Percentiles rank a stretch among this genome's conserved stretches.
Conservation (phyloP, 2,113 vertebrate species). For the Benitochromis conjunctus region DNA sequence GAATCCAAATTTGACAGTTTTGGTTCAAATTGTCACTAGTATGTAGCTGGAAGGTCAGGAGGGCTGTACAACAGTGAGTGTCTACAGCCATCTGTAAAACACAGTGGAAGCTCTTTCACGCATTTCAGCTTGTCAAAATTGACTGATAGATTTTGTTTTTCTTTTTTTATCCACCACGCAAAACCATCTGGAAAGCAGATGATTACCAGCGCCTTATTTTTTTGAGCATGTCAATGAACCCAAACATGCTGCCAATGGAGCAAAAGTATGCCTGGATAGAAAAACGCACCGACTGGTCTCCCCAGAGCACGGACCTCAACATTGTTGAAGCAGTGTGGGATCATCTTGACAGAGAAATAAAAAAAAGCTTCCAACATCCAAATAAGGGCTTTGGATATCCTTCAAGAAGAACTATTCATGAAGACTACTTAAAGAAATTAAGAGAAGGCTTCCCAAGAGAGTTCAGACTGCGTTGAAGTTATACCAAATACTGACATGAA, state of each 20-base stretch:
- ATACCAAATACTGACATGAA: neutral
- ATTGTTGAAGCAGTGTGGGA: neutral
- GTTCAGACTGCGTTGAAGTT: neutral
- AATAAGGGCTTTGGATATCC: neutral
- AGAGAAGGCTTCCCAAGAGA: neutral
- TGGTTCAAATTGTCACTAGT: neutral
- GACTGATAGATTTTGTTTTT: neutral
- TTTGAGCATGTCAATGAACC: neutral
- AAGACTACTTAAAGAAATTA: neutral
- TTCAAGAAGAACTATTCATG: neutral
- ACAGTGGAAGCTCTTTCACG: neutral
- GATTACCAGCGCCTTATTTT: neutral
- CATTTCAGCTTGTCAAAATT: neutral
- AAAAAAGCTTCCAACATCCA: neutral
- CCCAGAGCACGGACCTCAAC: neutral
- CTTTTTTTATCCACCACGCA: neutral
- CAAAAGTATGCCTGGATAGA: neutral
- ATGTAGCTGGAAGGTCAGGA: neutral
- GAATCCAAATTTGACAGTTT: neutral
- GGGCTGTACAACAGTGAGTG: neutral
- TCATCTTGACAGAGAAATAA: neutral
- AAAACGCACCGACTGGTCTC: neutral
- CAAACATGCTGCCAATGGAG: neutral
- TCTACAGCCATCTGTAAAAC: neutral
- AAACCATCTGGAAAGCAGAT: neutral